Conservation (phyloP, 2,113 vertebrate species). For the Egretta garzetta region DNA sequence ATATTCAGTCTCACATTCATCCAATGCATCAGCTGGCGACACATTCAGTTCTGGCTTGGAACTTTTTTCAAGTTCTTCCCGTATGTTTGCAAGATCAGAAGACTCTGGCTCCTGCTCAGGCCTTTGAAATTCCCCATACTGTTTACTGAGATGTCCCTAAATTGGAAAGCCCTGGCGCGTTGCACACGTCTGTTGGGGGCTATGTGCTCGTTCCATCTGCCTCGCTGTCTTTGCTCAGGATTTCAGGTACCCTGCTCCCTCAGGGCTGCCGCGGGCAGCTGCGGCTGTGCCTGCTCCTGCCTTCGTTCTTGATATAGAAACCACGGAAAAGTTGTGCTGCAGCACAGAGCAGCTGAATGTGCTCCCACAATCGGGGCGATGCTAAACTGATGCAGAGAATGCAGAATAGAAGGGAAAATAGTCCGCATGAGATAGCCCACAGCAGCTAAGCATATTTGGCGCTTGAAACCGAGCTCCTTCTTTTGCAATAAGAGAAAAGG, state of each 20-base stretch:
- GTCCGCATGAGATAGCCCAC: background rate
- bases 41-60: background rate
- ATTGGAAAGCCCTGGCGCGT: background rate
- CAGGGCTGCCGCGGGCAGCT: background rate
- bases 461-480: background rate
- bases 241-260: background rate
- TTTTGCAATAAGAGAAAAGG: background rate
- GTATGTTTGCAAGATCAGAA: background rate
- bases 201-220: background rate
- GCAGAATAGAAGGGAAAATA: background rate
- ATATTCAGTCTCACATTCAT: background rate
- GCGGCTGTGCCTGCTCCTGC: background rate
- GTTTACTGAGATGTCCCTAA: background rate
- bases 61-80: background rate
- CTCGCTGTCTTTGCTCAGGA: background rate
- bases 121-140: background rate
- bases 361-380: background rate
- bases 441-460: fast-evolving
- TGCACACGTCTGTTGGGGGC: background rate
- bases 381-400: background rate
- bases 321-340: background rate
- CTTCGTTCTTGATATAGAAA: background rate
- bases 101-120: background rate
- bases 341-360: background rate
- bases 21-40: background rate